Base-by-base conservation (phyloP, 2,113 vertebrate species). In the Pachypanchax playfairii region DNA sequence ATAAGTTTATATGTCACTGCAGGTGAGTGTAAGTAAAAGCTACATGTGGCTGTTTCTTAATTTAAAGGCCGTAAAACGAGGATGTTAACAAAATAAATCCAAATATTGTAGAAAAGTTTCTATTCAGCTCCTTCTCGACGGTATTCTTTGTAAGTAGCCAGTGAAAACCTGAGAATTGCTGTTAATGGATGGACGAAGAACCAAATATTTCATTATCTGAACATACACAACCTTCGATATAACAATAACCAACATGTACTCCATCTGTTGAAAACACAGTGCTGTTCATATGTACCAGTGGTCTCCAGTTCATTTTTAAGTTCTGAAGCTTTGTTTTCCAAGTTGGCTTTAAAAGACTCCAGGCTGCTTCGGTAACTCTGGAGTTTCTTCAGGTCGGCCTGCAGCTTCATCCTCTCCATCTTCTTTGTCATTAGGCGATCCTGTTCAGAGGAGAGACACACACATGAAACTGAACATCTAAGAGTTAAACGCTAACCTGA, bases 321-420 rank as follows among this genome's bases (percentile, higher is more conserved):
- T 31, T 86, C 87, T 44, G 87, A 76, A n/a, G 80, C 60, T 70
- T 95, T 96, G 82, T 92, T 91, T 62, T 94, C 91, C 65, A 94
- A 87, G 57, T 89, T 88, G 21, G 75, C 63, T 85, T 91, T 86
- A 60, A 94, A 94, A 29, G 92, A 88, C 29, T 96, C 94, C 75
- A 96, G 75, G 68, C 88, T 93, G 55, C 84, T 83, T 47, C 89
- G 84, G 73, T 95, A 99, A 52, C 89, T 92, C 71, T 95, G 92
- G 25, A 94, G 94, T 74, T 97, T 96, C 82, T 97, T 93, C 28
- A 96, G 88, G 51, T 99, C 96, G 24, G 90, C 83, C 89, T 98
- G 94, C 39, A 96, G 85, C 73, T 93, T 94, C 52, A 95, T 35
- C 2, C 92, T 98, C 66, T 91, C 89, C 33, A 88, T 88, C 66